Evolutionary conservation across 2,797 vertebrate species (phyloP), one percentile per base, ranked within the genome.

Genomic region (Sebastes paucispinis): DNA sequence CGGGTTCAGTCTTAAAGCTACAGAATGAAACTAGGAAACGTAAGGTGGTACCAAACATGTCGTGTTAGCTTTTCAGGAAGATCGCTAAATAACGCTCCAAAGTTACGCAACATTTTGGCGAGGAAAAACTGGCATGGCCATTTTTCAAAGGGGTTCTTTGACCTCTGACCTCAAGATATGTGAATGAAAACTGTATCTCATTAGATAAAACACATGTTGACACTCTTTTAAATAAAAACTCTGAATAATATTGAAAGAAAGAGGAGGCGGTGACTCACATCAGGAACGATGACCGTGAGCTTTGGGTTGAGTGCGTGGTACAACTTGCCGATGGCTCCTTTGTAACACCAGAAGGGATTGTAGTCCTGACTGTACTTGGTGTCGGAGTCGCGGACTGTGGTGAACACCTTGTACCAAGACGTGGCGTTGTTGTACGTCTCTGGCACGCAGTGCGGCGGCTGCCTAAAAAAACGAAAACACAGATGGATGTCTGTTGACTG

Each of bases 331-430:
- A 99, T 95, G 32, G 98, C 98, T 85, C 98, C 98, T 91, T 99
- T 99, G 81, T 99, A 99, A 97, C 98, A 99, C 98, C 98, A 99
- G 95, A 99, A 98, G 0, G 98, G 98, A 91, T 99, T 99, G 93
- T 98, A 99, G 85, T 99, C 98, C 88, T 99, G 98, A 3, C 97
- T 95, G 62, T 99, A 99, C 91, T 98, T 99, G 22, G 98, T 98
- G 73, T 98, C 97, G 0, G 98, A 96, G 89, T 99, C 98, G 4
- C 98, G 96, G 50, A 96, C 98, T 0, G 97, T 99, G 71, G 98
- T 99, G 89, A 99, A 98, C 90, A 99, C 96, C 94, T 99, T 99
- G 96, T 99, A 99, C 98, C 97, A 99, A 50, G 97, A 96, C 0
- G 98, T 98, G 75, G 98, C 98, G 0, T 99, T 99, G 92, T 96